Conservation (phyloP, 2,797 vertebrate species). For the Otolemur crassicaudatus region DNA sequence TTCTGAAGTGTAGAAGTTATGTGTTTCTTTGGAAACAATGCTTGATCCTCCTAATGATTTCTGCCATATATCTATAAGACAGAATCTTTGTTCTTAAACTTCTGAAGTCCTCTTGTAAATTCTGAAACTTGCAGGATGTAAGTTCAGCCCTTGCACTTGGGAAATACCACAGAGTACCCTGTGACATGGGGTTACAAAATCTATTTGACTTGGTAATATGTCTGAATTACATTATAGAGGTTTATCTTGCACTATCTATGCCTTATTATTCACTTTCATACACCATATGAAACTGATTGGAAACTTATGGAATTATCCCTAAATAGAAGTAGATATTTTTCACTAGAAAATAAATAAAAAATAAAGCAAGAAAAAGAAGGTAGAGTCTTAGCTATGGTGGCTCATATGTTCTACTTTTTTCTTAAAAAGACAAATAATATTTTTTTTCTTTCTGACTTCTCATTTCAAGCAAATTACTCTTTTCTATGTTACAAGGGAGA, state of each 20-base stretch:
- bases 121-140: not conserved
- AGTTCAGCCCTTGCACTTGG: not conserved
- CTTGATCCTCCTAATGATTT: not conserved
- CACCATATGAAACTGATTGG: not conserved
- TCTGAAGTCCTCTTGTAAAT: slow-evolving; percentile 14
- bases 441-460: not conserved
- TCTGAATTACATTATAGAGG: not conserved
- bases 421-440: not conserved
- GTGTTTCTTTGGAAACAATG: not conserved
- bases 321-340: not conserved
- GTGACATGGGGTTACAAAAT: not conserved
- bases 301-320: not conserved
- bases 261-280: not conserved
- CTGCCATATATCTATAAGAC: not conserved
- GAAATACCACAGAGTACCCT: not conserved
- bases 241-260: not conserved
- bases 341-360: not conserved
- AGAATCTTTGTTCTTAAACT: not conserved
- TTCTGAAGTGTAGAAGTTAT: not conserved
- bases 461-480: not conserved
- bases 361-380: not conserved
- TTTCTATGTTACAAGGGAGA: not conserved
- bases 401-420: not conserved
- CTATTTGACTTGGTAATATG: not conserved
- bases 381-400: not conserved